Evolutionary conservation across 2,797 vertebrate species (phyloP).

Genomic region (Hoplostethus mediterraneus): DNA sequence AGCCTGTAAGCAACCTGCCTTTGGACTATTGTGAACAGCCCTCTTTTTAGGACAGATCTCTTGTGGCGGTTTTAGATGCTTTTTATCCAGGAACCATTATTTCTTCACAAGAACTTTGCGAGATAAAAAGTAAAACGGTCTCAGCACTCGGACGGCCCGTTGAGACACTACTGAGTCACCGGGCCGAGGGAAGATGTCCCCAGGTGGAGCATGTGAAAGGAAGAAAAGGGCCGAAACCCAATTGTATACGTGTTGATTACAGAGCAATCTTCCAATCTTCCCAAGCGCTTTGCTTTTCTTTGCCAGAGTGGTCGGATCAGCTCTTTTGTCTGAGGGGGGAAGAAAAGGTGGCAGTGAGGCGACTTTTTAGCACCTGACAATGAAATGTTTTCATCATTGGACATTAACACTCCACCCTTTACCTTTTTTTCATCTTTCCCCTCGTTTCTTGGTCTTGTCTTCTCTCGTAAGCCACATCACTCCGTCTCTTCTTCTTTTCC

Average conservation of each 20-base stretch:
- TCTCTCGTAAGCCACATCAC: constrained; percentile 4
- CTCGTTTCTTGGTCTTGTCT: constrained; percentile 27
- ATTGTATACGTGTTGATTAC: constrained; percentile 83
- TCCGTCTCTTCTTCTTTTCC: background rate
- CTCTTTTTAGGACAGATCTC: constrained; percentile 78
- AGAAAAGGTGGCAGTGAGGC: constrained; percentile 59
- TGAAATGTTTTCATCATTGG: constrained; percentile 69
- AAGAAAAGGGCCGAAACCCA: constrained; percentile 76
- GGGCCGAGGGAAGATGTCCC: constrained; percentile 78
- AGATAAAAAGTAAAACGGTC: constrained; percentile 74
- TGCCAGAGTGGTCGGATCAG: constrained; percentile 66
- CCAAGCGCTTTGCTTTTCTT: constrained; percentile 80
- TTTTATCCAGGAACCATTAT: constrained; percentile 74
- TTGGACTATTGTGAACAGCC: constrained; percentile 60
- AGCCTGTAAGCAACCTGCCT: constrained; percentile 31
- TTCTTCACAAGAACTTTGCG: constrained; percentile 72
- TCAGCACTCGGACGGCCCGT: constrained; percentile 66
- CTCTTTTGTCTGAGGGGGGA: constrained; percentile 71
- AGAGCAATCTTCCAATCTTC: constrained; percentile 85
- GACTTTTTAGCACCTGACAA: constrained; percentile 76
- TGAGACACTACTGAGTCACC: constrained; percentile 76
- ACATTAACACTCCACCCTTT: constrained; percentile 50
- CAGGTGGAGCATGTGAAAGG: constrained; percentile 74
- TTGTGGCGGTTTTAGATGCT: constrained; percentile 70
- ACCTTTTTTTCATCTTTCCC: constrained; percentile 19